Evolutionary conservation across 2,888 invertebrate species (phyloP).

Genomic region (Ophioninae sp.): DNA sequence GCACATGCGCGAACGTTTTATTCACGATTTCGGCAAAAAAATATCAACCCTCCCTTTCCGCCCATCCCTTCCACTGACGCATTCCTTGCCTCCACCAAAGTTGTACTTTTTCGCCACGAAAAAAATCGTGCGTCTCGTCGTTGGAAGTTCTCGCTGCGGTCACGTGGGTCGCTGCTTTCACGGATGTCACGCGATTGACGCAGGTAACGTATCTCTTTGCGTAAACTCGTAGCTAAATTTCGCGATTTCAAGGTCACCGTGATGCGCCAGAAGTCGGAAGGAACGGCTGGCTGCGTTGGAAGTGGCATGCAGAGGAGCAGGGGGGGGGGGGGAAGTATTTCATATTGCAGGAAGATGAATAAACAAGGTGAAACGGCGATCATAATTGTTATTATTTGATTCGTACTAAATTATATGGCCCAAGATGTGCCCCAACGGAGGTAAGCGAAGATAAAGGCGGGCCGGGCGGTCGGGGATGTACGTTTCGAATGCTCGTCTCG

Average conservation of each 20-base stretch:
- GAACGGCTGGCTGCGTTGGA: no score
- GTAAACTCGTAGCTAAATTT: neutral
- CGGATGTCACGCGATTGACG: no score
- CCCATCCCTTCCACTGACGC: no score
- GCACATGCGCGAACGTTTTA: neutral
- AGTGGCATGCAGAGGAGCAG: neutral
- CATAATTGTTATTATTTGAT: slow-evolving; percentile 56
- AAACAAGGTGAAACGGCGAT: slow-evolving; percentile 37
- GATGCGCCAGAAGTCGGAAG: no score
- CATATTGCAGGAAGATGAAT: slow-evolving; percentile 11
- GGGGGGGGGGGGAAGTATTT: slow-evolving; percentile 15
- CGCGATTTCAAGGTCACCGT: neutral
- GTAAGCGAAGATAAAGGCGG: slow-evolving; percentile 27
- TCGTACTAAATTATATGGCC: slow-evolving; percentile 54
- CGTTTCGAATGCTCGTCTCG: slow-evolving; percentile 48
- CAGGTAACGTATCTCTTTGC: no score
- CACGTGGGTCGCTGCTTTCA: no score
- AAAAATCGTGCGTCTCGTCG: no score
- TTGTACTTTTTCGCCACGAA: no score
- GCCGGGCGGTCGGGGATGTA: slow-evolving; percentile 8
- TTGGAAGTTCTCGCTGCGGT: no score
- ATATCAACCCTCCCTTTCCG: no score
- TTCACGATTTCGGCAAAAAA: no score
- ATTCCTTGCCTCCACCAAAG: no score
- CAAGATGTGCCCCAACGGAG: slow-evolving; percentile 28